These are phyloP conservation scores for Drosophila heteroneura DNA, from an alignment of 2,888 invertebrate species.

Conservation along the genomic window DNA sequence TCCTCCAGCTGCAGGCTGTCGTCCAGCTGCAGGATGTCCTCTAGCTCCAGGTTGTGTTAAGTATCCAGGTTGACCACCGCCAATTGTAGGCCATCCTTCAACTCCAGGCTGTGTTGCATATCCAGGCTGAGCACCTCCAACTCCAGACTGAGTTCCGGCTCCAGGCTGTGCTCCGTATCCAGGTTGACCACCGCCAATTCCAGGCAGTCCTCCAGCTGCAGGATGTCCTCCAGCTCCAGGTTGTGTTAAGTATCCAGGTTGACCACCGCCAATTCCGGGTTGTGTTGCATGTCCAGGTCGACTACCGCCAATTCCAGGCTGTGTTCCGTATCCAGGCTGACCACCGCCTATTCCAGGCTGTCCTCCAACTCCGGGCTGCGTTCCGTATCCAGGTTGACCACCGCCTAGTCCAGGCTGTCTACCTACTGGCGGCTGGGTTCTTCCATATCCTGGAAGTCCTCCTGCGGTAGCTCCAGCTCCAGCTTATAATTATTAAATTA, in stretches of 20 bases:
- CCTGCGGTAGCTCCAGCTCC: slow-evolving; percentile 12
- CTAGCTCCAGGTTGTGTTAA: background rate
- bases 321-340: slow-evolving; percentile 13
- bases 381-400: slow-evolving; percentile 18
- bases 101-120: background rate
- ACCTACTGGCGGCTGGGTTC: slow-evolving; percentile 13
- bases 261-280: slow-evolving; percentile 17
- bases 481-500: background rate
- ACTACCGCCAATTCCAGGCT: slow-evolving; percentile 7
- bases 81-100: too few species aligned
- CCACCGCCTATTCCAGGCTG: slow-evolving; percentile 17
- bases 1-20: slow-evolving; percentile 4
- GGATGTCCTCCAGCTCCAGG: background rate
- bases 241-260: background rate
- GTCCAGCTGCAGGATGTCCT: slow-evolving; percentile 7
- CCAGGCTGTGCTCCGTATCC: background rate
- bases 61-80: too few species aligned
- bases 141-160: slow-evolving; percentile 15
- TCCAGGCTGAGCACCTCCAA: background rate
- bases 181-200: background rate
- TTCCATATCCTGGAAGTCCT: slow-evolving; percentile 7
- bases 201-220: background rate
- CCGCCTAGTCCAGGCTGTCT: slow-evolving; percentile 6
- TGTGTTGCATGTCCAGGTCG: background rate
- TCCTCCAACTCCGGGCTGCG: slow-evolving; percentile 17